Base-by-base conservation (phyloP, 2,888 invertebrate genomes). In the Sericinus montela region DNA sequence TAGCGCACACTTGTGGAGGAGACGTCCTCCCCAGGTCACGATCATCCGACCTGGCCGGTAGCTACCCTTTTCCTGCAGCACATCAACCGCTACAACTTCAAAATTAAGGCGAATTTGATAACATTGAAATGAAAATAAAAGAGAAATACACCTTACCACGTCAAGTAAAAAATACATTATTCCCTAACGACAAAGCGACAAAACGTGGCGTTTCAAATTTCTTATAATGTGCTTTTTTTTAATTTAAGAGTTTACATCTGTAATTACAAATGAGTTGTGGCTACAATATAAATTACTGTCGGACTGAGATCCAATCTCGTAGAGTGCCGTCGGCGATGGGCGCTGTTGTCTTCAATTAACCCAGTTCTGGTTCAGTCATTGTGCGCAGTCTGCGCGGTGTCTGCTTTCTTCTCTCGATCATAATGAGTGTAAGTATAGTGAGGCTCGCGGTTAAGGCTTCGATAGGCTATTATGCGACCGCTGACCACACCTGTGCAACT, bases 321-420 rank as follows among this genome's bases (percentile, higher is more conserved):
- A 52, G 69, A 59, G 66, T 57, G 75, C 78, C 74, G 60, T 64
- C 68, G 75, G 77, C 80, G 63, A 68, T 77, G 67, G 74, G 63
- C 66, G 72, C 72, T 75, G 75, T 78, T 76, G 80, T 79, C 82
- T 82, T 81, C 80, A 82, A 85, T 87, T 87, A 85, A 85, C 86
- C 86, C 78, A 85, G 73, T 79, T 86, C 71, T 54, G 73, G 68
- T 67, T 59, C 63, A 70, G 62, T 73, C 78, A 81, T 82, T 85
- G 84, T 86, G 67, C 73, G 60, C 65, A 70, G 86, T 87, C 85
- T 87, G 69, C 71, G 56, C 69, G 75, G 76, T 80, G 86, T 86
- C 86, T 87, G 82, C 86, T 87, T 86, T 86, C 85, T 78, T 86
- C 79, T 75, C 75, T 69, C 69, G 66, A 63, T 41, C 51, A 56